These are phyloP conservation scores for Agapornis canus DNA, from an alignment of 2,797 vertebrate genomes.

Conservation along the genomic window DNA sequence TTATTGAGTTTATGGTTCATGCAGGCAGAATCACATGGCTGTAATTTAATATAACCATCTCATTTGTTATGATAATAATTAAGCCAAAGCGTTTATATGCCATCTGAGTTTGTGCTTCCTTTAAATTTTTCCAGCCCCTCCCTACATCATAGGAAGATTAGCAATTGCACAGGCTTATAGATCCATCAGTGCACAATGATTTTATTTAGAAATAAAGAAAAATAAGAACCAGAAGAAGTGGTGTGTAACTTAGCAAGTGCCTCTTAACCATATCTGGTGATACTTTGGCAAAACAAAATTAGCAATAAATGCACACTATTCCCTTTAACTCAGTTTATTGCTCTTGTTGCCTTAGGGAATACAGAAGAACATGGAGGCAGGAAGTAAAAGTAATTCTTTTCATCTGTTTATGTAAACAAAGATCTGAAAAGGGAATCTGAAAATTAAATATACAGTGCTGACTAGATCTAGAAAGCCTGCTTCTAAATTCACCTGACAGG, in stretches of 20 bases:
- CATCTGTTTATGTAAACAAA: constrained; percentile 60
- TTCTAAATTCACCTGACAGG: constrained; percentile 6
- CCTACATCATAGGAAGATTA: not conserved
- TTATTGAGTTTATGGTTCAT: not conserved
- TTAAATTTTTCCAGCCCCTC: not conserved
- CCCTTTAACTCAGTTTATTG: constrained; percentile 22
- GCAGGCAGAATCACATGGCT: not conserved
- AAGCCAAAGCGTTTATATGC: not conserved
- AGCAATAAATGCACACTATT: not conserved
- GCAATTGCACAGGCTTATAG: not conserved
- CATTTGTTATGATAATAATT: not conserved
- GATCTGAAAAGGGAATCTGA: not conserved
- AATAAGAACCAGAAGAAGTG: not conserved
- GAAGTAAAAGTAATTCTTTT: constrained; percentile 54
- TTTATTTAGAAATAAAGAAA: not conserved
- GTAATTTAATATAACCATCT: not conserved
- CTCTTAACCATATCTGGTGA: not conserved
- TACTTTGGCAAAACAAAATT: not conserved
- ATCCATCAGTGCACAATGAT: not conserved
- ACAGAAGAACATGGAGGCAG: not conserved
- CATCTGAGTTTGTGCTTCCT: not conserved
- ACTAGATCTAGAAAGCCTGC: not conserved
- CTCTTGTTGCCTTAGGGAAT: not conserved
- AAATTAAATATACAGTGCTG: constrained; percentile 28
- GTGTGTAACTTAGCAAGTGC: not conserved